phyloP scores from a whole-genome alignment of 2,888 invertebrate species.

The Philhelius pedissequus region DNA sequence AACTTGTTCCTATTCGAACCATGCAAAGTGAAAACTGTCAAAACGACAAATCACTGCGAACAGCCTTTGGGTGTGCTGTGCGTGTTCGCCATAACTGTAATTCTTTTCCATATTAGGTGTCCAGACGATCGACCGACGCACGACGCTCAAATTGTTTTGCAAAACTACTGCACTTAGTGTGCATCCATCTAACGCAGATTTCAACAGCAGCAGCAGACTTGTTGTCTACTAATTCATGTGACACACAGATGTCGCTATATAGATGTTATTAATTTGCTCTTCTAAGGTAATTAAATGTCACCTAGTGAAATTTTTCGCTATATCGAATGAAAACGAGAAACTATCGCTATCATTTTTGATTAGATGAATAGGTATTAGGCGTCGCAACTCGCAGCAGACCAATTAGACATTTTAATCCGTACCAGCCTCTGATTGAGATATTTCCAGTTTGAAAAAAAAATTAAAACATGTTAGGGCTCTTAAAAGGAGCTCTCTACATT shows the following conservation, averaged over 20 bases:
- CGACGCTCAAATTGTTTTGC: no score
- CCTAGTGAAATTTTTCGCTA: conserved; percentile 44
- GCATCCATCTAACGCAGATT: neutral
- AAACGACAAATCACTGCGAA: conserved; percentile 38
- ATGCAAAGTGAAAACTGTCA: conserved; percentile 48
- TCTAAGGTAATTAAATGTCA: conserved; percentile 54
- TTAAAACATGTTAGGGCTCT: conserved; percentile 9
- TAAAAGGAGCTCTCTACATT: neutral
- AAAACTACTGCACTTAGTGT: neutral
- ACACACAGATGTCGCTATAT: conserved; percentile 14
- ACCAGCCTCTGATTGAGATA: conserved; percentile 35
- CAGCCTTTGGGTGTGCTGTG: conserved; percentile 46
- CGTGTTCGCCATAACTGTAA: conserved; percentile 41
- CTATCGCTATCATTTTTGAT: conserved; percentile 35
- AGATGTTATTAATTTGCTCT: conserved; percentile 36
- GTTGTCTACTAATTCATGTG: conserved; percentile 41
- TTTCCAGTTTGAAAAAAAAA: conserved; percentile 23
- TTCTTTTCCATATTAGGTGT: conserved; percentile 11
- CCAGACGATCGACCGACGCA: neutral
- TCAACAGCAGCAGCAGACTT: conserved; percentile 43
- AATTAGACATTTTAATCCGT: conserved; percentile 29
- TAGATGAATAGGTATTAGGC: conserved; percentile 3
- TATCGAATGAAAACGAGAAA: conserved; percentile 23
- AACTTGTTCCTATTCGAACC: conserved; percentile 40
- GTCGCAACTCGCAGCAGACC: neutral